A percentile compares a stretch with the other conserved stretches of the same genome.
Conservation (phyloP, 2,888 invertebrate genomes). For the Uloborus plumipes region DNA sequence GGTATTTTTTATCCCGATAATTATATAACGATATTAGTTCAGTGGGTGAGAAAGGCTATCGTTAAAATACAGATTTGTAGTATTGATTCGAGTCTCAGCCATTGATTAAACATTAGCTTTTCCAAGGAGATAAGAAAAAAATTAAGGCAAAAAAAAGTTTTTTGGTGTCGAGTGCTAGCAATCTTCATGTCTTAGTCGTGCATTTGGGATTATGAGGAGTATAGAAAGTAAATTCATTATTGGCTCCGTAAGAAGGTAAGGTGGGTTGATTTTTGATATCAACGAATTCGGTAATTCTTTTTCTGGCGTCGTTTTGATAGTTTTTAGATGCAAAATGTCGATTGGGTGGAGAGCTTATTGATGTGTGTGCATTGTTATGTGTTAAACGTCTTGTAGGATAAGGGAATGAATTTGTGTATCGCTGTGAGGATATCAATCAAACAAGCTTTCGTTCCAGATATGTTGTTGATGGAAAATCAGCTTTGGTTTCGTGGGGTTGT, state of each 20-base stretch:
- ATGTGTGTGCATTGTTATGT: neutral
- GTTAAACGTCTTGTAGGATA: no score
- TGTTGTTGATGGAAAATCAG: neutral
- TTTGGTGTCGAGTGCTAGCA: slow-evolving; percentile 34
- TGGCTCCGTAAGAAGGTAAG: slow-evolving; percentile 37
- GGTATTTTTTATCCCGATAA: slow-evolving; percentile 60
- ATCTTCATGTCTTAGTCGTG: slow-evolving; percentile 24
- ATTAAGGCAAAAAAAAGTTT: slow-evolving; percentile 7
- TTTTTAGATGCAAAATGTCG: slow-evolving; percentile 43
- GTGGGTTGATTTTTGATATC: slow-evolving; percentile 27
- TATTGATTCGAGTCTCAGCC: slow-evolving; percentile 49
- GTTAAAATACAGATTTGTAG: slow-evolving; percentile 62
- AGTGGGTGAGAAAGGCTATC: slow-evolving; percentile 58
- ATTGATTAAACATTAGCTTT: slow-evolving; percentile 64
- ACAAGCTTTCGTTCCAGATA: neutral
- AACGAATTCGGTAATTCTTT: slow-evolving; percentile 5
- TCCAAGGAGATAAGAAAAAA: slow-evolving; percentile 30
- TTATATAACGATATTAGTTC: slow-evolving; percentile 63
- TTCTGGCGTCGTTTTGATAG: slow-evolving; percentile 9
- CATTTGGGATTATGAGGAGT: slow-evolving; percentile 41
- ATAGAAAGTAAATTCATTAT: slow-evolving; percentile 56
- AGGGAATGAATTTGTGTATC: no score
- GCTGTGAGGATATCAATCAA: neutral
- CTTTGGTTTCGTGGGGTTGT: no score
- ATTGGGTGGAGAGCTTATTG: slow-evolving; percentile 9